phyloP scores from a whole-genome alignment of 1,140 invertebrate genomes.

The Gyrodactylus salaris region DNA sequence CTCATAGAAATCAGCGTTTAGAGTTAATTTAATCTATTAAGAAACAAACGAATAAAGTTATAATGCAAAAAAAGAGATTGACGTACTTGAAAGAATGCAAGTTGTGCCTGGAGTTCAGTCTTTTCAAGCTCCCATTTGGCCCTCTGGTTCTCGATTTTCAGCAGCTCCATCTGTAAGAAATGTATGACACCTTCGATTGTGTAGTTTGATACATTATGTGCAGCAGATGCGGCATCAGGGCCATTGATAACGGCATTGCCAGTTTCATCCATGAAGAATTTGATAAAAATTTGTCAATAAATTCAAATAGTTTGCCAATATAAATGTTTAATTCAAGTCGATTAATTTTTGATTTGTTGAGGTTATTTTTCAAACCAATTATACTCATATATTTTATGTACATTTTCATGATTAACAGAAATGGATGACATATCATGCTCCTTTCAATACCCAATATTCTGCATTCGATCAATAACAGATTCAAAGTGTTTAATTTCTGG shows the following conservation, averaged over 20 bases:
- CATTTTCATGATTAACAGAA: neutral
- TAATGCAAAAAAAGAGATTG: too few species aligned
- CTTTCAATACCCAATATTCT: neutral
- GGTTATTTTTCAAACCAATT: too few species aligned
- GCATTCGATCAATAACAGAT: neutral
- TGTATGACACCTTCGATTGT: neutral
- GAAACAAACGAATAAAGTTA: too few species aligned
- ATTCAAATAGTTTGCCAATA: too few species aligned
- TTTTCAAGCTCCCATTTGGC: conserved; percentile 1
- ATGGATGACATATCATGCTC: neutral
- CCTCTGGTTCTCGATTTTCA: neutral
- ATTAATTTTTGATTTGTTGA: neutral
- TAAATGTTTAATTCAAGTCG: neutral
- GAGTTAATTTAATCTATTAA: too few species aligned
- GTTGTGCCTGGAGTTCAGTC: conserved; percentile 2
- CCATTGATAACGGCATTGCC: neutral
- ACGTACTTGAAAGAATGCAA: conserved; percentile 3
- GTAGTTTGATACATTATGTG: neutral
- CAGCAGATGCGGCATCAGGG: neutral
- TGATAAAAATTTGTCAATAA: neutral
- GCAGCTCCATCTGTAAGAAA: conserved; percentile 1
- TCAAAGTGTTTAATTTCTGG: neutral
- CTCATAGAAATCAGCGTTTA: too few species aligned
- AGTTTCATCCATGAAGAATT: neutral
- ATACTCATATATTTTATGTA: too few species aligned